Base-by-base conservation (phyloP, 1,140 invertebrate genomes). In the Micrasema longulum region DNA sequence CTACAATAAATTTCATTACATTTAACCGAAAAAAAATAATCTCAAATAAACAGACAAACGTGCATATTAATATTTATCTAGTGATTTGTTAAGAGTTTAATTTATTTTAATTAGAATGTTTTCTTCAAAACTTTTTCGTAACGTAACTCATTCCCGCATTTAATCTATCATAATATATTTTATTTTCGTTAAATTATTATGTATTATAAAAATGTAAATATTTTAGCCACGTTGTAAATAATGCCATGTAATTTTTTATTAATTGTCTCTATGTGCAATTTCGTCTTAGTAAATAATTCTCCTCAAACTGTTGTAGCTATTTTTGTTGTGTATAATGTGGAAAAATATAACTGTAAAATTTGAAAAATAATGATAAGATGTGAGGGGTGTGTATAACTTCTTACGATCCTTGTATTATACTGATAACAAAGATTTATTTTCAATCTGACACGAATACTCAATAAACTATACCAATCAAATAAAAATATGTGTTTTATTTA, bases 391-490 rank as follows among this genome's bases (percentile, higher is more conserved):
- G 35, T 60, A 68, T 20, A 60, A 36, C 38, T 60, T 18, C 16
- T 60, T 36, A 12, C 36, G 12, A 38, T 63, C 53, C 66, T 38
- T 55, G 52, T 55, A 55, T 18, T 22, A 55, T 31, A 55, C 22
- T 35, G 14, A 55, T 31, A 26, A 66, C 66, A 60, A 52, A 71
- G 72, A 69, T 70, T 70, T 75, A 52, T 47, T 75, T 67, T 71
- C 68, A 53, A 69, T 72, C 73, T 72, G 73, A 75, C 65, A 72
- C 57, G 70, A 75, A 75, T 75, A 75, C 73, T 75, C 73, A 72
- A 75, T 71, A 75, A 69, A 69, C 36, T 63, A 63, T 41, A 67
- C 50, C 48, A 67, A 53, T 41, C 65, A 31, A 65, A 64, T 18
- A 48, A 36, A 48, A 48, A 48, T 20, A n/a, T 10, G 16, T 48